Percentiles rank a stretch among this genome's conserved stretches.
These are phyloP conservation scores for Montipora cactus DNA, from an alignment of 64 coral and sea anemone species.

Conservation along the genomic window DNA sequence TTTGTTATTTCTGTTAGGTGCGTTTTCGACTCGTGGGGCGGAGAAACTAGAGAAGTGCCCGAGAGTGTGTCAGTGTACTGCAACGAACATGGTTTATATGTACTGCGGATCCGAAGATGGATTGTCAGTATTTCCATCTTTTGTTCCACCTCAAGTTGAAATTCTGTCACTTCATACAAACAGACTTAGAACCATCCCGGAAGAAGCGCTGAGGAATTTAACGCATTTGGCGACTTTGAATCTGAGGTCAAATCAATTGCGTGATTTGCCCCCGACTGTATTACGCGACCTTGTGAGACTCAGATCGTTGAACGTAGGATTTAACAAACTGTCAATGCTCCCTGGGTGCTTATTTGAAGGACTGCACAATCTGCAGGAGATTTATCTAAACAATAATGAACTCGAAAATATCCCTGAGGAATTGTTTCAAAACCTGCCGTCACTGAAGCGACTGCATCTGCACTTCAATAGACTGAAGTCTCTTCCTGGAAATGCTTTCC, in stretches of 20 bases:
- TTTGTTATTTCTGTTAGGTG: conserved; percentile 14
- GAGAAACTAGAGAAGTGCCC: conserved; percentile 9
- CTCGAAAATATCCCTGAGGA: conserved; percentile 59
- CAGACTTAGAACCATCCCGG: conserved; percentile 55
- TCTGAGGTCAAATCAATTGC: conserved; percentile 67
- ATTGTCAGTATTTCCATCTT: conserved; percentile 49
- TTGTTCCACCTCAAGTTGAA: conserved; percentile 61
- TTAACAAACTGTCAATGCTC: conserved; percentile 77
- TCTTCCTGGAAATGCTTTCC: conserved; percentile 62
- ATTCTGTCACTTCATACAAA: conserved; percentile 84
- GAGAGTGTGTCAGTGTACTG: conserved; percentile 28
- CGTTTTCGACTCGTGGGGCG: neutral
- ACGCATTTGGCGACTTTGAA: conserved; percentile 78
- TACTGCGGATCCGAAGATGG: conserved; percentile 53
- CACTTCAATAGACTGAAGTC: conserved; percentile 71
- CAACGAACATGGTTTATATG: conserved; percentile 12
- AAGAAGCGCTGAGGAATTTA: conserved; percentile 68
- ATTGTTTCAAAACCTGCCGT: conserved; percentile 78
- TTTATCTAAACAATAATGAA: conserved; percentile 78
- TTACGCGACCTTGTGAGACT: conserved; percentile 79
- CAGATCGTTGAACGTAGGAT: conserved; percentile 79
- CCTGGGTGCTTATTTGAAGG: conserved; percentile 67
- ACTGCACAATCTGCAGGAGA: conserved; percentile 58
- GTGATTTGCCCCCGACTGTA: conserved; percentile 59
- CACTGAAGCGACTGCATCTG: conserved; percentile 69